Percentiles rank a stretch among this genome's conserved stretches.
Conservation (phyloP, 35 echinoderm and acorn worm species). For the Heliocidaris tuberculata region DNA sequence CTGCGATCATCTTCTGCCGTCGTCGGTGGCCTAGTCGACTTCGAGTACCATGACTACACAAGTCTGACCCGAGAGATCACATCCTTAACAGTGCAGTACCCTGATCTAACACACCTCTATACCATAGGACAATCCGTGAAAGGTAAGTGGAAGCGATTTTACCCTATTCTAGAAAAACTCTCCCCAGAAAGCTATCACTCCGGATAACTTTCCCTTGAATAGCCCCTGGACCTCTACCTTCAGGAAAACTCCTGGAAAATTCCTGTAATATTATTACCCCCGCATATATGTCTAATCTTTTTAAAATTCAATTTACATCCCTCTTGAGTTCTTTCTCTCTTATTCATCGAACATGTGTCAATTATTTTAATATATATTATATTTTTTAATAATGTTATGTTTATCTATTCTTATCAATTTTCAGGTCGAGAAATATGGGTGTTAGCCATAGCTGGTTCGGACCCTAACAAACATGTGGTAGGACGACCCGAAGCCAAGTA, state of each 20-base stretch:
- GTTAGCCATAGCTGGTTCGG: slow-evolving; percentile 70
- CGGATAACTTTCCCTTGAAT: background rate
- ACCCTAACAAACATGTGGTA: slow-evolving; percentile 53
- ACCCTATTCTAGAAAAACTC: background rate
- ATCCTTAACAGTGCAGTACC: slow-evolving; percentile 22
- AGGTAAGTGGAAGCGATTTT: background rate
- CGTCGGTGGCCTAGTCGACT: slow-evolving; percentile 23
- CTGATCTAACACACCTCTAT: slow-evolving; percentile 40
- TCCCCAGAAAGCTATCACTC: background rate
- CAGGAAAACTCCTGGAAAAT: too few relatives aligned
- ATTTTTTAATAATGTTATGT: too few relatives aligned
- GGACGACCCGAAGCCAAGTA: slow-evolving; percentile 91
- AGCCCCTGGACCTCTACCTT: background rate
- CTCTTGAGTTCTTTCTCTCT: too few relatives aligned
- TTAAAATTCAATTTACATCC: too few relatives aligned
- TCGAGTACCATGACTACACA: slow-evolving; percentile 54
- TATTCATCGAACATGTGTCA: background rate
- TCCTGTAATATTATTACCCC: too few relatives aligned
- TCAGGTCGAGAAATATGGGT: slow-evolving; percentile 73
- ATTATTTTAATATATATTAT: background rate
- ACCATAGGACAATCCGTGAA: slow-evolving; percentile 66
- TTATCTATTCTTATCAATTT: background rate
- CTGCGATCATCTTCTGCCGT: background rate
- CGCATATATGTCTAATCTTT: too few relatives aligned
- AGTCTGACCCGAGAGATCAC: slow-evolving; percentile 31